Evolutionary conservation across 2,888 invertebrate species (phyloP), one percentile per base, ranked within the genome.

Genomic region (Melolontha melolontha): DNA sequence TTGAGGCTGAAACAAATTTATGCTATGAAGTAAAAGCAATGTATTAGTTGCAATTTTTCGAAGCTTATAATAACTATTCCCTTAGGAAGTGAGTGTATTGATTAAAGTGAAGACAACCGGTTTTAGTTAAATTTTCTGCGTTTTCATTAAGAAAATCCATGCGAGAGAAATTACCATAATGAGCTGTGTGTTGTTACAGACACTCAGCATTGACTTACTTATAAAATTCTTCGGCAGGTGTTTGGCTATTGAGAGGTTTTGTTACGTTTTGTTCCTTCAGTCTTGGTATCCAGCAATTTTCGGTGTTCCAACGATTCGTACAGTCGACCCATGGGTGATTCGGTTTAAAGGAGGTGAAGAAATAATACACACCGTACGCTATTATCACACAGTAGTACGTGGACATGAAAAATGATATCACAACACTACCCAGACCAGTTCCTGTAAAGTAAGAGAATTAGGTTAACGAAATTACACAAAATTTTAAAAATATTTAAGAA

Each of bases 341-440:
- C 50, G 92, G 88, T 81, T 92, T 92, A 81, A 96, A 95, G 29
- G 96, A 93, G 69, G 95, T 92, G 83, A 95, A 94, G 84, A 97
- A 92, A 84, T 96, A 97, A 83, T 94, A 96, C 78, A 96, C 92
- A 64, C 95, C 92, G 89, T 97, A 97, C 70, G 95, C 94, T 83
- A 97, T 96, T 82, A 97, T 94, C 75, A 97, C 95, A 83, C 95
- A 96, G 84, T 97, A 97, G 84, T 97, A 97, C 63, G 96, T 95
- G 75, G 96, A 95, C 91, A 97, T 93, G 80, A 96, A 86, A 85
- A 97, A 96, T 74, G 97, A 96, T 82, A 97, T 94, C 81, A 96
- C 91, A 72, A 97, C 96, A 82, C 95, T 96, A 70, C 96, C 95
- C 76, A 97, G 86, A 68, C 97, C 97, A 74, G 95, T 94, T 78